These are phyloP conservation scores for Diorhabda sublineata DNA, from an alignment of 1,140 invertebrate genomes.

Conservation along the genomic window DNA sequence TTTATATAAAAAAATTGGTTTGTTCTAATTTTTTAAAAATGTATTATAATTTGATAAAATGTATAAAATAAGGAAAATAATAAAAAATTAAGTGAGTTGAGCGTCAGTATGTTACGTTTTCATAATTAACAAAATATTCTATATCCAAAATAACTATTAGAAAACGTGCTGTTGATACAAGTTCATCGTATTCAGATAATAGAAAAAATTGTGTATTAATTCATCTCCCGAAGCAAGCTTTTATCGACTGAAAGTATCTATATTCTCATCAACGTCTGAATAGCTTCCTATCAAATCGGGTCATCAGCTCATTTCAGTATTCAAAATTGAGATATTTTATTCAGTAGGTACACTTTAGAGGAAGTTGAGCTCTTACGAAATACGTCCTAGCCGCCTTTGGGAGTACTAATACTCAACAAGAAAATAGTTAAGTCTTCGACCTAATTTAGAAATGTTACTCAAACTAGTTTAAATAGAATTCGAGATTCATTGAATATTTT, in stretches of 20 bases:
- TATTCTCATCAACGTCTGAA: not conserved
- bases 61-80: too few species aligned
- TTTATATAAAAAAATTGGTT: too few species aligned
- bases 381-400: not conserved
- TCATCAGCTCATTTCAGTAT: conserved; percentile 9
- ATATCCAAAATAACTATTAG: too few species aligned
- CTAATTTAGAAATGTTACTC: conserved; percentile 1
- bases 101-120: too few species aligned
- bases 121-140: too few species aligned
- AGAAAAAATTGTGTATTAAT: not conserved
- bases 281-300: not conserved
- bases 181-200: too few species aligned
- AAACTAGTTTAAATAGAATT: not conserved
- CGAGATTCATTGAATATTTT: too few species aligned
- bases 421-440: conserved; percentile 9
- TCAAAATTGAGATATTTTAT: conserved; percentile 10
- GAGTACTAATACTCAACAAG: conserved; percentile 6
- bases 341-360: conserved; percentile 2
- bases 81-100: too few species aligned
- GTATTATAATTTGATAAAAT: too few species aligned
- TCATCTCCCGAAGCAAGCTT: not conserved
- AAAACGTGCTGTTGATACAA: too few species aligned
- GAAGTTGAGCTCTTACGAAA: not conserved
- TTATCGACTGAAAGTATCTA: not conserved
- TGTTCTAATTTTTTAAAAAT: too few species aligned